phyloP scores from a whole-genome alignment of 1,140 invertebrate species.

The Danaus plexippus region DNA sequence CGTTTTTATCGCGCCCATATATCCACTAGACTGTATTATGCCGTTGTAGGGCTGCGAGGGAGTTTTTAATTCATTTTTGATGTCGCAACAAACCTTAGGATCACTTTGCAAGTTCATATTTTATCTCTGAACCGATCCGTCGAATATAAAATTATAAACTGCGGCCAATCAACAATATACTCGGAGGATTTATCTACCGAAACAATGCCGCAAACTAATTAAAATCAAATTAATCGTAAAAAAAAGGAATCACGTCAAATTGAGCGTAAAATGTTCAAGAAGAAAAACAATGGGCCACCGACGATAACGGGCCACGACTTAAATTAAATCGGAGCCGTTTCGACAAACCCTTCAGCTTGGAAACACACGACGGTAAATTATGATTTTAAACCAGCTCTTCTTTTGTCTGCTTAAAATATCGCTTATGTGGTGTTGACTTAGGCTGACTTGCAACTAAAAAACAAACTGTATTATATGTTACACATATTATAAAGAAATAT shows the following conservation, averaged over 20 bases:
- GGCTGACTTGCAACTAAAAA: too few species aligned
- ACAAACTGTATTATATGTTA: too few species aligned
- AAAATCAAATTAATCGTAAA: constrained; percentile 66
- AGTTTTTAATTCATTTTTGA: constrained; percentile 5
- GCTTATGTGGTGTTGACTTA: too few species aligned
- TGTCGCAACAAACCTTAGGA: too few species aligned
- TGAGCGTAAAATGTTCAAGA: constrained; percentile 64
- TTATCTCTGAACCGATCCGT: too few species aligned
- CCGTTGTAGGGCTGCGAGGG: constrained; percentile 24
- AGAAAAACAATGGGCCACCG: constrained; percentile 65
- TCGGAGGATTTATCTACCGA: too few species aligned
- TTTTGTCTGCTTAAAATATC: too few species aligned
- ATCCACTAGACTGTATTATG: constrained; percentile 48
- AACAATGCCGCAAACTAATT: constrained; percentile 55
- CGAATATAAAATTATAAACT: too few species aligned
- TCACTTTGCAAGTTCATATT: too few species aligned
- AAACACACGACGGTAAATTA: constrained; percentile 30
- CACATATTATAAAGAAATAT: too few species aligned
- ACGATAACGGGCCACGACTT: constrained; percentile 63
- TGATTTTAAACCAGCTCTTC: too few species aligned
- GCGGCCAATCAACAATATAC: too few species aligned
- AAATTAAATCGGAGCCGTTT: constrained; percentile 66
- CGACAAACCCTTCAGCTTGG: constrained; percentile 58
- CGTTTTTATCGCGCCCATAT: constrained; percentile 61
- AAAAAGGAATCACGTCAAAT: constrained; percentile 66